A percentile compares a stretch with the other conserved stretches of the same genome.
These are phyloP conservation scores for Oryzaephilus surinamensis DNA, from an alignment of 1,140 invertebrate species.

Conservation along the genomic window DNA sequence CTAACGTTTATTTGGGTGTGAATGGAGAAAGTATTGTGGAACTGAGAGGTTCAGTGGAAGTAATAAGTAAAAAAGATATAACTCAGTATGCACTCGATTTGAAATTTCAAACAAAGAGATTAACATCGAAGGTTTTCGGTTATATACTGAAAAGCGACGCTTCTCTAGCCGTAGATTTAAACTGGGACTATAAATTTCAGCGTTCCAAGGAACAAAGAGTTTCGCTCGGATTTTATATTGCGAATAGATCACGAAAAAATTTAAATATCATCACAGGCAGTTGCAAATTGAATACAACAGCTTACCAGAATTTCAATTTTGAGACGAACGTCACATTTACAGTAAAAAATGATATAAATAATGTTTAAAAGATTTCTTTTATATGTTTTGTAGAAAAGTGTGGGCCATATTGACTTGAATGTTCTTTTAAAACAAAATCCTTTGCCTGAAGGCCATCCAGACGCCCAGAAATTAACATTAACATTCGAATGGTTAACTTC, in stretches of 20 bases:
- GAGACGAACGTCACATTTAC: constrained; percentile 52
- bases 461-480: constrained; percentile 44
- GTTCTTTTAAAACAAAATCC: constrained; percentile 32
- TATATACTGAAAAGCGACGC: constrained; percentile 49
- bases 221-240: constrained; percentile 51
- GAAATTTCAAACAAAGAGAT: constrained; percentile 56
- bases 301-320: constrained; percentile 66
- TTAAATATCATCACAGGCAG: constrained; percentile 43
- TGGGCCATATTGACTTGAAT: constrained; percentile 44
- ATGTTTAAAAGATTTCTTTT: constrained; percentile 2
- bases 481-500: constrained; percentile 43
- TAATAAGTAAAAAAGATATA: constrained; percentile 52
- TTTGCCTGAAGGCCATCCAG: constrained; percentile 19
- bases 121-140: constrained; percentile 53
- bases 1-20: constrained; percentile 52
- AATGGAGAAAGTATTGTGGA: constrained; percentile 54
- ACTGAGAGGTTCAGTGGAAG: constrained; percentile 49
- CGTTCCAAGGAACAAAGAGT: constrained; percentile 54
- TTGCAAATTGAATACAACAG: constrained; percentile 55
- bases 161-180: constrained; percentile 45
- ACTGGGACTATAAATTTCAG: constrained; percentile 56
- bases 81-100: constrained; percentile 58
- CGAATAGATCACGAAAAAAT: constrained; percentile 51
- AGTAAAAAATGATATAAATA: constrained; percentile 35
- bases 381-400: constrained; percentile 35